phyloP scores from a whole-genome alignment of 2,888 invertebrate genomes.

The Ectropis crepuscularia region DNA sequence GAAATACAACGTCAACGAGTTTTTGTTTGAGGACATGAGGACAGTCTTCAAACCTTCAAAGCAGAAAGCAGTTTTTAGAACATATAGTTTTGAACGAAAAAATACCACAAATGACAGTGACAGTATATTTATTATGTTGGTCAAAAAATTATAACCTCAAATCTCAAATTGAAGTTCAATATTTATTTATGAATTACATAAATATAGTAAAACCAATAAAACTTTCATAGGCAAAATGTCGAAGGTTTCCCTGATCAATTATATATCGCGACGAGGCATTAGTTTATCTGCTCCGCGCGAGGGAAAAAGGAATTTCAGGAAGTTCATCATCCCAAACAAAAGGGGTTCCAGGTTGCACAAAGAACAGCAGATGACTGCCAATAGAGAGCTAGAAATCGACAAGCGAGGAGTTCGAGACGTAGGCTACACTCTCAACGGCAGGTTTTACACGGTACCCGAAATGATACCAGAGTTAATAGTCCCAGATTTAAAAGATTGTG shows the following conservation, averaged over 20 bases:
- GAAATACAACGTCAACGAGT: too few relatives aligned
- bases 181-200: slow-evolving; percentile 2
- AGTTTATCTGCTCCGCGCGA: slow-evolving; percentile 68
- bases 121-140: too few relatives aligned
- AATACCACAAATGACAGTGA: too few relatives aligned
- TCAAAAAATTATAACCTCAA: slow-evolving; percentile 45
- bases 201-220: not conserved
- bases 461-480: slow-evolving; percentile 97
- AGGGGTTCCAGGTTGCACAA: slow-evolving; percentile 89
- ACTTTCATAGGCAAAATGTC: slow-evolving; percentile 59
- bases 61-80: too few relatives aligned
- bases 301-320: slow-evolving; percentile 93
- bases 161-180: slow-evolving; percentile 4
- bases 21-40: too few relatives aligned
- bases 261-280: slow-evolving; percentile 66
- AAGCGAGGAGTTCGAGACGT: slow-evolving; percentile 88
- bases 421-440: slow-evolving; percentile 84
- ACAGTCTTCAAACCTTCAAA: too few relatives aligned
- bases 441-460: slow-evolving; percentile 89
- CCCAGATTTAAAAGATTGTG: slow-evolving; percentile 92
- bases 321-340: slow-evolving; percentile 91
- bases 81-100: too few relatives aligned
- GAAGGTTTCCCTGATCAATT: slow-evolving; percentile 64
- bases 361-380: slow-evolving; percentile 81
- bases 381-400: slow-evolving; percentile 88